Conservation (phyloP, 2,888 invertebrate species). For the Drosophila eohydei region DNA sequence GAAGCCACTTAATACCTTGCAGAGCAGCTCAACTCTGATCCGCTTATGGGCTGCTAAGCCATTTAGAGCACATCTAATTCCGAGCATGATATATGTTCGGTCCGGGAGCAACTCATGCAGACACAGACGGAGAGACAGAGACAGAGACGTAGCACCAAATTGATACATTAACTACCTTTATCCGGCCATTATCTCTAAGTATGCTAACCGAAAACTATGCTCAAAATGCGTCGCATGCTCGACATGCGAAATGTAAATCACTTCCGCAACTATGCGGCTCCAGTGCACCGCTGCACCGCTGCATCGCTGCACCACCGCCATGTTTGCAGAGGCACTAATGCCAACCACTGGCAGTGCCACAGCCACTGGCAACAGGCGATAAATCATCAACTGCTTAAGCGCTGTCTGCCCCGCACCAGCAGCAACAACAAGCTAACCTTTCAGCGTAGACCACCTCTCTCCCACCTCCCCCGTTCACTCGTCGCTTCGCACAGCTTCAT, state of each 20-base stretch:
- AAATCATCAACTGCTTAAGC: slow-evolving; percentile 80
- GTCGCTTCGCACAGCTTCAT: slow-evolving; percentile 24
- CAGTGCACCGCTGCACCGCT: slow-evolving; percentile 32
- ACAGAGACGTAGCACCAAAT: slow-evolving; percentile 41
- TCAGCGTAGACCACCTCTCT: slow-evolving; percentile 6
- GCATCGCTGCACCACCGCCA: slow-evolving; percentile 10
- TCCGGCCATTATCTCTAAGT: slow-evolving; percentile 76
- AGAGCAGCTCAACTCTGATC: slow-evolving; percentile 6
- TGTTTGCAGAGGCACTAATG: slow-evolving; percentile 36
- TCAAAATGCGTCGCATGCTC: slow-evolving; percentile 71
- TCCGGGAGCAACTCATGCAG: slow-evolving; percentile 34
- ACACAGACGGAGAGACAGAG: background rate
- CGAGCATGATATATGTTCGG: slow-evolving; percentile 41
- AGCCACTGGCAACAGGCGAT: slow-evolving; percentile 65
- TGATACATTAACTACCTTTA: slow-evolving; percentile 79
- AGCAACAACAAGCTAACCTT: slow-evolving; percentile 32
- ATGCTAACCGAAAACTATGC: slow-evolving; percentile 70
- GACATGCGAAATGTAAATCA: slow-evolving; percentile 76
- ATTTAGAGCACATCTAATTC: slow-evolving; percentile 34
- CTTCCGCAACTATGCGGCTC: slow-evolving; percentile 70
- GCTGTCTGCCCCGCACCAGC: slow-evolving; percentile 42
- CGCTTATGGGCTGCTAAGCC: slow-evolving; percentile 45
- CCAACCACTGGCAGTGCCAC: slow-evolving; percentile 38
- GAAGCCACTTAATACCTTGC: slow-evolving; percentile 2
- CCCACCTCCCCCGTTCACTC: background rate